phyloP scores from a whole-genome alignment of 2,797 vertebrate species.

The Eurystomus glaucurus region DNA sequence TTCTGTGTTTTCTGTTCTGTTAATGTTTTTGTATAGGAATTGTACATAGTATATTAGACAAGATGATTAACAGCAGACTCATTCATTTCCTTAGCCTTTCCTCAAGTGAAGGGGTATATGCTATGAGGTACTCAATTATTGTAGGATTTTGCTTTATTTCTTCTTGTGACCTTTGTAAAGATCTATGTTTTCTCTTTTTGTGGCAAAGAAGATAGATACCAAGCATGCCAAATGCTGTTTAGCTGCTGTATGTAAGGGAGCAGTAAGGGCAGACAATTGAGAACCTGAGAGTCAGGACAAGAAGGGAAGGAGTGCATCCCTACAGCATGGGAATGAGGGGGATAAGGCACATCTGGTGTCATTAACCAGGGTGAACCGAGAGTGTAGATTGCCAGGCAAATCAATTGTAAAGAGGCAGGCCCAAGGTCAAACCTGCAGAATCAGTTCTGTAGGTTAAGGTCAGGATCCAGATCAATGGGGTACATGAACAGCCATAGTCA shows the following conservation, averaged over 20 bases:
- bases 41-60: neutral
- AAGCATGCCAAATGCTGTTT: neutral
- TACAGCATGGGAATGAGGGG: neutral
- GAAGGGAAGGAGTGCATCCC: neutral
- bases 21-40: neutral
- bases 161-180: neutral
- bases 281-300: neutral
- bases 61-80: neutral
- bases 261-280: neutral
- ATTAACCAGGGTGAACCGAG: neutral
- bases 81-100: neutral
- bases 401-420: neutral
- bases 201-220: neutral
- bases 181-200: neutral
- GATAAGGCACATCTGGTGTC: neutral
- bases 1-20: neutral
- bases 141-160: neutral
- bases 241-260: neutral
- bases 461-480: neutral
- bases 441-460: neutral
- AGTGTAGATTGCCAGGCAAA: neutral
- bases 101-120: neutral
- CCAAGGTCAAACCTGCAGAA: neutral
- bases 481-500: neutral
- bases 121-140: neutral